These are phyloP conservation scores for Gymnoscelis rufifasciata DNA, from an alignment of 2,888 invertebrate species.

Conservation along the genomic window DNA sequence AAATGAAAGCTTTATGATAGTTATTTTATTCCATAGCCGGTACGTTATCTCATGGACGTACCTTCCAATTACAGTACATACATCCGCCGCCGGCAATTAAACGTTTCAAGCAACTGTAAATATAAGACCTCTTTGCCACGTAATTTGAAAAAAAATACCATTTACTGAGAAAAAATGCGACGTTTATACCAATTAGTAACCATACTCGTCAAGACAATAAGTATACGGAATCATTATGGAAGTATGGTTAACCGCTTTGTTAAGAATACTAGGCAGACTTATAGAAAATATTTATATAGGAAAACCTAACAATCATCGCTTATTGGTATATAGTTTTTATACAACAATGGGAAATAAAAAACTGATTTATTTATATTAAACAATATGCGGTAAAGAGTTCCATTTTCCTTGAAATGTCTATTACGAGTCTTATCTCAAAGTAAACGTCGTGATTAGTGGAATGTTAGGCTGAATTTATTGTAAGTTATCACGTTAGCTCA, in stretches of 20 bases:
- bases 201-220: slow-evolving; percentile 61
- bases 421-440: slow-evolving; percentile 35
- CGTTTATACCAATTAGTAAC: slow-evolving; percentile 70
- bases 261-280: slow-evolving; percentile 35
- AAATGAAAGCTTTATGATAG: slow-evolving; percentile 11
- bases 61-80: slow-evolving; percentile 70
- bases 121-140: slow-evolving; percentile 61
- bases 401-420: slow-evolving; percentile 36
- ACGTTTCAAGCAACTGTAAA: slow-evolving; percentile 73
- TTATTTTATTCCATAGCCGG: slow-evolving; percentile 23
- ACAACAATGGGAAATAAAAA: background rate
- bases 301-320: no score
- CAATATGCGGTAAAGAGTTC: background rate
- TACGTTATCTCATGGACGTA: slow-evolving; percentile 62
- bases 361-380: background rate
- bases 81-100: slow-evolving; percentile 70
- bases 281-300: no score
- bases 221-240: slow-evolving; percentile 39
- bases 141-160: slow-evolving; percentile 59
- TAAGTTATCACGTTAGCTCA: slow-evolving; percentile 34
- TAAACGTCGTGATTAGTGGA: slow-evolving; percentile 33
- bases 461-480: slow-evolving; percentile 35
- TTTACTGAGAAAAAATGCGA: slow-evolving; percentile 67
- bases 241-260: slow-evolving; percentile 45
- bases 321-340: no score